A percentile compares a stretch with the other conserved stretches of the same genome.
phyloP scores from a whole-genome alignment of 2,888 invertebrate genomes.

The Meteorus colon region DNA sequence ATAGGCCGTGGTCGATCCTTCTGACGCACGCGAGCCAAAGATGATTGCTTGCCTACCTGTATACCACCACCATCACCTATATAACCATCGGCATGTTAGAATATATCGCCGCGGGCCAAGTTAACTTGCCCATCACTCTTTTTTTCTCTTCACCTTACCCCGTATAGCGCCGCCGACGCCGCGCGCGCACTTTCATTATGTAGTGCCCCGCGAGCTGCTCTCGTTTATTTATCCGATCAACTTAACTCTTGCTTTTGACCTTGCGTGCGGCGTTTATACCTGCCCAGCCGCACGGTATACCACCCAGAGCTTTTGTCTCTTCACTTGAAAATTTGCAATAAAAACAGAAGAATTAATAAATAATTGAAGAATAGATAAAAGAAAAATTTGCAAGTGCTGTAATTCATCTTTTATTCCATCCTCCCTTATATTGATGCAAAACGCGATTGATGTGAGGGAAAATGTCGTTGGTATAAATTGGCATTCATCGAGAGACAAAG shows the following conservation, averaged over 20 bases:
- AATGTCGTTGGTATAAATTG: conserved; percentile 29
- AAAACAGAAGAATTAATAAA: background rate
- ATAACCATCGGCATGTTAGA: conserved; percentile 40
- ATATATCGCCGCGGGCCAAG: conserved; percentile 34
- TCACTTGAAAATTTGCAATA: background rate
- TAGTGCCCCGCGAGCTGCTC: conserved; percentile 25
- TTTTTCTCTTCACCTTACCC: conserved; percentile 10
- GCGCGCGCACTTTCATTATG: conserved; percentile 41
- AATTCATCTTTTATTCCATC: background rate
- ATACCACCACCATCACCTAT: conserved; percentile 41
- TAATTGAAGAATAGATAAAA: background rate
- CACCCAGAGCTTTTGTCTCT: background rate
- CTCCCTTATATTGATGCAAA: background rate
- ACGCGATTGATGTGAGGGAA: conserved; percentile 21
- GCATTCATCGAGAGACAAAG: conserved; percentile 22
- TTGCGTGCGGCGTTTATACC: conserved; percentile 34
- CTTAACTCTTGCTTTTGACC: conserved; percentile 34
- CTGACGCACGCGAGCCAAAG: conserved; percentile 69
- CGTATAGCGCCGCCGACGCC: conserved; percentile 22
- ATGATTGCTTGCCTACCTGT: conserved; percentile 65
- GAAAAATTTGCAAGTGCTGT: background rate
- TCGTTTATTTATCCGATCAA: conserved; percentile 40
- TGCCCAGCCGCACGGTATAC: conserved; percentile 8
- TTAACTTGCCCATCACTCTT: conserved; percentile 34
- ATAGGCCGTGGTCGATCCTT: conserved; percentile 55